Evolutionary conservation across 1,140 invertebrate genomes (phyloP), one percentile per base, ranked within the genome.

Genomic region (Panagrolaimus sp.): DNA sequence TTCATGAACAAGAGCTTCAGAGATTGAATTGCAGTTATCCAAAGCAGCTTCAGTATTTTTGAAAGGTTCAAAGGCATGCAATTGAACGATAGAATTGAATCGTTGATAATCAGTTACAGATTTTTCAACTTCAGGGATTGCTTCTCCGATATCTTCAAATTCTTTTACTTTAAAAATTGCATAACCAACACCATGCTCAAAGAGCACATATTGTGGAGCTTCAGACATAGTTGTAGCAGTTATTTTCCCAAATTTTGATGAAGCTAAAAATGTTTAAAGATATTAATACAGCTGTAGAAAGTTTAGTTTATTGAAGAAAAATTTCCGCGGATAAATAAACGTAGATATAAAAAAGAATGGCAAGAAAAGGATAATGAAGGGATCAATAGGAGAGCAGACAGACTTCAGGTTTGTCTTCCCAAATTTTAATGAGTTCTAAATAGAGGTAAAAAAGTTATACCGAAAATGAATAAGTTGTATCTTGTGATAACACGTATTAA

Each of bases 121-220:
- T n/a, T 44, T 43, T 67, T 66, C 26, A 21, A 82, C 80, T 71
- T 82, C 75, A 12, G 78, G 76, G 21, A 75, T 45, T 14, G 83
- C 79, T 17, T 71, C 67, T 6, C 90, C 91, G 52, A 96, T 88
- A 84, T 99, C 95, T 85, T 99, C 96, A 84, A 98, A 98, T 84
- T 98, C 93, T 75, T 89, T 88, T 4, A 98, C 90, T 73, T 88
- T 88, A 85, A 98, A 97, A 17, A 98, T 84, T 0, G 89, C 89
- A 85, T 93, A 99, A 28, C 96, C 96, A 52, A 94, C 91, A 5
- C 95, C 94, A 88, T 99, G 95, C 84, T 99, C 96, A 83, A 89
- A 98, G 21, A 98, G 85, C 62, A 95, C 88, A 52, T 67, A 83
- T 67, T 81, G 73, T 52, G 81, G 82, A 24, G 83, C 82, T 70